phyloP scores from a whole-genome alignment of 2,797 vertebrate species.

The Gastrophryne carolinensis region DNA sequence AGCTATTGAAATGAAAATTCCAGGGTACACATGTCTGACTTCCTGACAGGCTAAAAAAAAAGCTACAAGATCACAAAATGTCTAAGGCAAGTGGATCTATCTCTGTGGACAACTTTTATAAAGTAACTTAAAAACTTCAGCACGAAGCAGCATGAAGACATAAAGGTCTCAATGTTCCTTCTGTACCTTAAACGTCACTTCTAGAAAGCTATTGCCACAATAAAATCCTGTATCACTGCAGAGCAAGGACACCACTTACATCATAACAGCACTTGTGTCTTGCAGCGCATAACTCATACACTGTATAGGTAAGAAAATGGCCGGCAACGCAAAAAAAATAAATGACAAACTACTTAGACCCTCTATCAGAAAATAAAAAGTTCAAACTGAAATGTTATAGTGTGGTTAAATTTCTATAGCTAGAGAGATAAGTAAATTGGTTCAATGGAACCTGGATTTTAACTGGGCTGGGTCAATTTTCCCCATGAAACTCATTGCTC shows the following conservation, averaged over 20 bases:
- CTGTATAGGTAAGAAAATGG: not conserved
- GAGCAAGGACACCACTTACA: conserved; percentile 1
- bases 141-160: not conserved
- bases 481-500: too few relatives aligned
- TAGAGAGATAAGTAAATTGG: too few relatives aligned
- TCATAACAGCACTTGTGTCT: not conserved
- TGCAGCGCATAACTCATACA: not conserved
- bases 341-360: not conserved
- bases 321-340: not conserved
- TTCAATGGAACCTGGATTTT: too few relatives aligned
- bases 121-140: not conserved
- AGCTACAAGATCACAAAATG: not conserved
- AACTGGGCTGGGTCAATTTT: too few relatives aligned
- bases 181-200: not conserved
- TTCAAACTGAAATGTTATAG: too few relatives aligned
- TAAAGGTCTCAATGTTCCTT: not conserved
- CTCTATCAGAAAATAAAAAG: not conserved
- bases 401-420: too few relatives aligned
- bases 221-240: not conserved
- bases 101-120: not conserved
- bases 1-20: too few relatives aligned
- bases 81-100: not conserved
- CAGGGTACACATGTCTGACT: too few relatives aligned
- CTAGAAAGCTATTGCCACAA: not conserved
- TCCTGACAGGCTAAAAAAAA: too few relatives aligned